Conservation (phyloP, 1,140 invertebrate species). For the Spodoptera litura region DNA sequence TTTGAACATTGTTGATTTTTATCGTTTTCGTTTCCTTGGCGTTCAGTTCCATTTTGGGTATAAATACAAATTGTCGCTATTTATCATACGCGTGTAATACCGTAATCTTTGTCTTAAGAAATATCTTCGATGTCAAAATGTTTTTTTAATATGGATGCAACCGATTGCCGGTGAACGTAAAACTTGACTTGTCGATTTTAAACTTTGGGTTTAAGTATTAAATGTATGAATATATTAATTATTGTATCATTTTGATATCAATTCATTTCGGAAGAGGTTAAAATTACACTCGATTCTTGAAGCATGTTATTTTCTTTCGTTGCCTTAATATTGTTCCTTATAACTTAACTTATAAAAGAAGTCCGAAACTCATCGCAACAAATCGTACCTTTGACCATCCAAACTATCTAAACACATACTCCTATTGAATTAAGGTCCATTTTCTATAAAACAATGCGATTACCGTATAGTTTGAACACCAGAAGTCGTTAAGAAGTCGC, state of each 20-base stretch:
- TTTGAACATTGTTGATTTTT: slow-evolving; percentile 57
- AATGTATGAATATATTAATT: slow-evolving; percentile 26
- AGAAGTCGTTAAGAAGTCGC: slow-evolving; percentile 51
- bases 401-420: not conserved
- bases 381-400: not conserved
- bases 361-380: not conserved
- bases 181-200: slow-evolving; percentile 36
- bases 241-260: not conserved
- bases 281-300: too few species aligned
- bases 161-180: slow-evolving; percentile 6
- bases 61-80: slow-evolving; percentile 46
- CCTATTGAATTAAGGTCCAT: slow-evolving; percentile 10
- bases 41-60: slow-evolving; percentile 20
- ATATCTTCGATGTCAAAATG: slow-evolving; percentile 42
- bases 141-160: slow-evolving; percentile 41
- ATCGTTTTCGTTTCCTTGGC: slow-evolving; percentile 38
- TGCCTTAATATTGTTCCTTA: too few species aligned
- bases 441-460: slow-evolving; percentile 43
- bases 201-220: slow-evolving; percentile 9
- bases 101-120: slow-evolving; percentile 37
- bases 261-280: not conserved
- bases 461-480: slow-evolving; percentile 41
- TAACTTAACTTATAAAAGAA: too few species aligned
- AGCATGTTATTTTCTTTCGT: too few species aligned
- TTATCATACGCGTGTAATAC: slow-evolving; percentile 42